phyloP scores from a whole-genome alignment of 2,888 invertebrate genomes.

The Ephialtes manifestator region DNA sequence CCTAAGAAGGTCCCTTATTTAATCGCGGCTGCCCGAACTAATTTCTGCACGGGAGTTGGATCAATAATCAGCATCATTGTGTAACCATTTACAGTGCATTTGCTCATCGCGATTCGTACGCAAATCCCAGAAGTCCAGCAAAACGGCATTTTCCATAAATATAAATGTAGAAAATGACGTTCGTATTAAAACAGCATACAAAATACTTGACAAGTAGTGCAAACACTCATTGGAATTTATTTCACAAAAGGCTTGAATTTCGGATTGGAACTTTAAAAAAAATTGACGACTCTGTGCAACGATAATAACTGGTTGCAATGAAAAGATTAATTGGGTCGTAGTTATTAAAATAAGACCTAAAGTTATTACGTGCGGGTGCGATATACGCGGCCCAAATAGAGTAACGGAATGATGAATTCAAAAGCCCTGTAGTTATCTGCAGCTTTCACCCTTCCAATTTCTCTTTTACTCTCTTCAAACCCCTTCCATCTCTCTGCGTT shows the following conservation, averaged over 20 bases:
- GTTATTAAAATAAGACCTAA: constrained; percentile 14
- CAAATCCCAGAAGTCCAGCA: no score
- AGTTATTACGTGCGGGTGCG: constrained; percentile 16
- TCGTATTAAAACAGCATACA: no score
- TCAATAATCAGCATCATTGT: no score
- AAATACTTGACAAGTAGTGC: no score
- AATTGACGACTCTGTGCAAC: background rate
- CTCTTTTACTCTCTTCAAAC: constrained; percentile 2
- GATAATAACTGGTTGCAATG: background rate
- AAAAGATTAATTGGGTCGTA: constrained; percentile 1
- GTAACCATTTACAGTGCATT: no score
- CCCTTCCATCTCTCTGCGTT: background rate
- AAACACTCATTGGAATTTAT: no score
- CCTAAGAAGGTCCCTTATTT: no score
- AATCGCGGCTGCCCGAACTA: no score
- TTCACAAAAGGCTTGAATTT: background rate
- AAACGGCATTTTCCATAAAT: no score
- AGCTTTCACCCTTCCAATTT: constrained; percentile 20
- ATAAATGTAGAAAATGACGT: no score
- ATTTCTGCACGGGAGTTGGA: no score
- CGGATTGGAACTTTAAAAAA: background rate
- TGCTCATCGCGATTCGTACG: no score
- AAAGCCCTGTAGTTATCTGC: constrained; percentile 20
- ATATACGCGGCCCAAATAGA: background rate
- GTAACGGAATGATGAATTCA: constrained; percentile 13